Evolutionary conservation across 2,797 vertebrate species (phyloP).

Genomic region (Dermochelys coriacea): DNA sequence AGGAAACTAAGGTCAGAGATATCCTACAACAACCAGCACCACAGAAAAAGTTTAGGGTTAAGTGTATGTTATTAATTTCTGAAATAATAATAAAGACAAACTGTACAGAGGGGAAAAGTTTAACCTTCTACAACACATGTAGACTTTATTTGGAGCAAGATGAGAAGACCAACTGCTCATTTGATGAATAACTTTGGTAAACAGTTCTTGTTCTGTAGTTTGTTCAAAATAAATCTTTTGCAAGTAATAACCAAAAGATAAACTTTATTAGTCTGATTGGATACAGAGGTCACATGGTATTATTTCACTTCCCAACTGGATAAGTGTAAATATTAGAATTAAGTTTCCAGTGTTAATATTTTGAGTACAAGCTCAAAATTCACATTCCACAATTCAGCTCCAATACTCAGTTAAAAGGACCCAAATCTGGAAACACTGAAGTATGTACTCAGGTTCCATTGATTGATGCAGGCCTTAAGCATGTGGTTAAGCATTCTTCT

Average conservation of each 20-base stretch:
- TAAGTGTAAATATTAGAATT: neutral
- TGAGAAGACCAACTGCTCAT: neutral
- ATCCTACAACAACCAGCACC: neutral
- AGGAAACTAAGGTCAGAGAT: neutral
- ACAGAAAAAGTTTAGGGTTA: neutral
- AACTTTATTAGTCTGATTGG: neutral
- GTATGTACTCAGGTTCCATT: neutral
- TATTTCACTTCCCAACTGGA: neutral
- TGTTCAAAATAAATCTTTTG: neutral
- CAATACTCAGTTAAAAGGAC: neutral
- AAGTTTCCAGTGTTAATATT: neutral
- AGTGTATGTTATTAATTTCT: neutral
- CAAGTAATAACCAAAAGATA: neutral
- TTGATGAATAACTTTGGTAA: neutral
- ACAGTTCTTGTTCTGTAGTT: neutral
- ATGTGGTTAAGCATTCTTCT: neutral
- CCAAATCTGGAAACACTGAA: neutral
- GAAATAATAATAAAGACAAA: neutral
- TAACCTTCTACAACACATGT: neutral
- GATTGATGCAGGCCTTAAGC: neutral
- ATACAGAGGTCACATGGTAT: neutral
- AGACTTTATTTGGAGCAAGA: neutral
- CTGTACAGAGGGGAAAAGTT: neutral
- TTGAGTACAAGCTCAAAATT: neutral
- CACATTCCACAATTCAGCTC: neutral